Base-by-base conservation (phyloP, 2,113 vertebrate genomes). In the Pseudorasbora parva region DNA sequence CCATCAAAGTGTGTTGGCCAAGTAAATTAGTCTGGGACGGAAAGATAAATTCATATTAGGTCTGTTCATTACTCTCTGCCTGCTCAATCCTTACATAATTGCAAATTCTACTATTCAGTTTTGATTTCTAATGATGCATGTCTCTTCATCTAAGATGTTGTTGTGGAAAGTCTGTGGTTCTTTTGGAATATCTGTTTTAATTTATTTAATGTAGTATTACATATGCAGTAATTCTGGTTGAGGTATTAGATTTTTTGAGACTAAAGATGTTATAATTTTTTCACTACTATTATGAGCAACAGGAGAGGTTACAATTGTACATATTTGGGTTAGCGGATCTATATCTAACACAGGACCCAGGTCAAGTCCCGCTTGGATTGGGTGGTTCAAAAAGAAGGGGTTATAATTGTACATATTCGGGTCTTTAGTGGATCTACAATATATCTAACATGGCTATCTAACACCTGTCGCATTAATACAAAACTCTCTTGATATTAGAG, bases 1-100 rank as follows among this genome's bases (percentile, higher is more conserved):
- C 25, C 83, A 69, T 84, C 83, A 84, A 84, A 84, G 83, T 72
- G 76, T 43, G 75, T 8, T 60, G 56, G 64, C 23, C 19, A 25
- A 47, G 62, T 47, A 84, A 79, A 84, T 84, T 78, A 84, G 83
- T 78, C 83, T 84, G 83, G 76, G 64, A 78, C 5, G 15, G 49
- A 78, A 71, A 84, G 83, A 84, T 84, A 84, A 84, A 51, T 79
- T 71, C 27, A 45, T 79, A 79, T 78, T 84, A 57, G 27, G 33
- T 57, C 37, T 62, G 51, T 79, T 59, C 37, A 79, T 84, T 79
- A 79, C 62, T 72, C n/a, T 43, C 66, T 57, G 47, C 23, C 54
- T 62, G 71, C 54, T 74, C 43, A 62, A n/a, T 45, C 57, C 76
- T 84, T 84, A 47, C 51, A 72, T 72, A 69, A 81, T 37, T 54